A percentile compares a stretch with the other conserved stretches of the same genome.
Evolutionary conservation across 2,888 invertebrate species (phyloP).

Genomic region (Microplitis deprimator): DNA sequence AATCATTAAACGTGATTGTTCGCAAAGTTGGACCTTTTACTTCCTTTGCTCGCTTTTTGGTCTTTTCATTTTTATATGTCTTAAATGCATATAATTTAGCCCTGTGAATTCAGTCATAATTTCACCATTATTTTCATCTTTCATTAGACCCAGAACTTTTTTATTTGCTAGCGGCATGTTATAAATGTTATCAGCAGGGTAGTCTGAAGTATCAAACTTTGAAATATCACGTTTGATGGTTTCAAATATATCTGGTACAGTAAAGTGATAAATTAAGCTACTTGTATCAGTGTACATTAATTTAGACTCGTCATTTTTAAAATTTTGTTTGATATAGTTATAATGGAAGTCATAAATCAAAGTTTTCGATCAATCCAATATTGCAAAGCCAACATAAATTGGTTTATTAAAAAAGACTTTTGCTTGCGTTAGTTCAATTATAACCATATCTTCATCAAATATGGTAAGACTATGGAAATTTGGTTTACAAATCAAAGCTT

Average conservation of each 20-base stretch:
- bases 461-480: slow-evolving; percentile 57
- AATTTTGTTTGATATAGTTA: slow-evolving; percentile 39
- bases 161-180: slow-evolving; percentile 41
- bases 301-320: slow-evolving; percentile 28
- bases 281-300: slow-evolving; percentile 42
- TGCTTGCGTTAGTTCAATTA: slow-evolving; percentile 56
- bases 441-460: slow-evolving; percentile 61
- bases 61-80: too few relatives aligned
- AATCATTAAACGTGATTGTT: slow-evolving; percentile 21
- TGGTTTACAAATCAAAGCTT: slow-evolving; percentile 48
- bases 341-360: slow-evolving; percentile 50
- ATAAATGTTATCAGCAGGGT: slow-evolving; percentile 39
- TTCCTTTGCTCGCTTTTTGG: slow-evolving; percentile 31
- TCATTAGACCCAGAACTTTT: slow-evolving; percentile 27
- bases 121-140: slow-evolving; percentile 40
- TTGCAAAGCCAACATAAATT: slow-evolving; percentile 44
- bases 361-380: slow-evolving; percentile 44
- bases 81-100: slow-evolving; percentile 26
- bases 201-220: slow-evolving; percentile 59
- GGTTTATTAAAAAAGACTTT: slow-evolving; percentile 45
- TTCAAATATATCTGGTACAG: slow-evolving; percentile 17
- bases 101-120: slow-evolving; percentile 32
- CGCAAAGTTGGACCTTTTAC: slow-evolving; percentile 21
- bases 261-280: slow-evolving; percentile 34
- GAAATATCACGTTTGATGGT: not conserved